Base-by-base conservation (phyloP, 2,113 vertebrate genomes). In the Glareola pratincola region DNA sequence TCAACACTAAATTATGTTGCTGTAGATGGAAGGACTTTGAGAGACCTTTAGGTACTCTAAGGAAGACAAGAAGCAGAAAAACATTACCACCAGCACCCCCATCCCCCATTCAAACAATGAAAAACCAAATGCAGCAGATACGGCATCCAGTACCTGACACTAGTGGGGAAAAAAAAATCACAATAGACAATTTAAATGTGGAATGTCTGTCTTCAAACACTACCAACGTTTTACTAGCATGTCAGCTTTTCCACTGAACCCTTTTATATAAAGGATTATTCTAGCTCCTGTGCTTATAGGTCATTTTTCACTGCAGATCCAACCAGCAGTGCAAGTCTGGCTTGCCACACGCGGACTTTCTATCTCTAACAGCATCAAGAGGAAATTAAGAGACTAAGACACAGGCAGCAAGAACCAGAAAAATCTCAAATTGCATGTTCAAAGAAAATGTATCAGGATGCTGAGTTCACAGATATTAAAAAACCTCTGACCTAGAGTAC, bases 181-280 rank as follows among this genome's bases (percentile, higher is more conserved):
- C 62, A 94, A 78, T 3, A 92, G 59, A 29, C 67, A 81, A 68
- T 72, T 88, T 34, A 50, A 62, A 2, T 3, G 19, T 26, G 57
- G 57, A 45, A 54, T 34, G 83, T 24, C 72, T 59, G 60, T 77
- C 90, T 94, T 94, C 67, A 85, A 74, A 93, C 50, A 59, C 81
- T 45, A 66, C 64, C 80, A 36, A 3, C 1, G 0, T 53, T 92
- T 87, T 64, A 89, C 62, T 47, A 59, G 66, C 62, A 50, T 5
- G 77, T 94, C 93, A 97, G 86, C 94, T 92, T 74, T 93, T 90
- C 64, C 67, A 79, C 62, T 73, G 74, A 90, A 88, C 19, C 45
- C 62, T 94, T 85, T 91, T 80, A 94, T 62, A 62, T 4, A 87
- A 77, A 77, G 81, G 94, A 89, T 96, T 95, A 71, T 90, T 97